Conservation (phyloP, 1,140 invertebrate genomes). For the Euwallacea fornicatus region DNA sequence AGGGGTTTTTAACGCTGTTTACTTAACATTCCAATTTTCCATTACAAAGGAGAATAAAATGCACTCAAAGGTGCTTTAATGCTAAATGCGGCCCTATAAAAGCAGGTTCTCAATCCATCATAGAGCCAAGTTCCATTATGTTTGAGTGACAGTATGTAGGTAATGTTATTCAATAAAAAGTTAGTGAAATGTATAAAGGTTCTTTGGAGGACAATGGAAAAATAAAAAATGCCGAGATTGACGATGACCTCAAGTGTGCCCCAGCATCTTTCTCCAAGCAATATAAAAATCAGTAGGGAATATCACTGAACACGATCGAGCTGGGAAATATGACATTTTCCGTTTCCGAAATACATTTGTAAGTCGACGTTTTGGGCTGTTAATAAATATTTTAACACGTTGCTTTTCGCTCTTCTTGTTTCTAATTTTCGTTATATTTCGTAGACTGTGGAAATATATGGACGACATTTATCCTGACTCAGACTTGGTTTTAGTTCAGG, state of each 20-base stretch:
- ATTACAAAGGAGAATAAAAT: too few species aligned
- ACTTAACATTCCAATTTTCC: too few species aligned
- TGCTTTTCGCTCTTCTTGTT: slow-evolving; percentile 12
- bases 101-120: too few species aligned
- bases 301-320: slow-evolving; percentile 20
- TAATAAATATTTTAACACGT: slow-evolving; percentile 37
- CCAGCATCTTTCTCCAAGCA: slow-evolving; percentile 3
- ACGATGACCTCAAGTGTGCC: slow-evolving; percentile 1
- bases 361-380: slow-evolving; percentile 30
- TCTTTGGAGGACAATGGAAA: too few species aligned
- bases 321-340: slow-evolving; percentile 28
- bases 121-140: too few species aligned
- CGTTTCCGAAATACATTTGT: slow-evolving; percentile 28
- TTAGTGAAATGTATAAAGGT: too few species aligned
- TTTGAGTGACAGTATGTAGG: too few species aligned
- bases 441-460: slow-evolving; percentile 22
- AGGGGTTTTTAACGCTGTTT: too few species aligned
- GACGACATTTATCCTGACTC: slow-evolving; percentile 29
- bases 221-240: too few species aligned
- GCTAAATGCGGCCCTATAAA: too few species aligned
- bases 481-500: slow-evolving; percentile 20
- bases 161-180: too few species aligned
- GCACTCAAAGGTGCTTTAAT: too few species aligned
- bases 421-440: slow-evolving; percentile 29
- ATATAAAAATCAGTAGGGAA: slow-evolving; percentile 28